Conservation (phyloP, 2,888 invertebrate species). For the Drosophila gaucha region DNA sequence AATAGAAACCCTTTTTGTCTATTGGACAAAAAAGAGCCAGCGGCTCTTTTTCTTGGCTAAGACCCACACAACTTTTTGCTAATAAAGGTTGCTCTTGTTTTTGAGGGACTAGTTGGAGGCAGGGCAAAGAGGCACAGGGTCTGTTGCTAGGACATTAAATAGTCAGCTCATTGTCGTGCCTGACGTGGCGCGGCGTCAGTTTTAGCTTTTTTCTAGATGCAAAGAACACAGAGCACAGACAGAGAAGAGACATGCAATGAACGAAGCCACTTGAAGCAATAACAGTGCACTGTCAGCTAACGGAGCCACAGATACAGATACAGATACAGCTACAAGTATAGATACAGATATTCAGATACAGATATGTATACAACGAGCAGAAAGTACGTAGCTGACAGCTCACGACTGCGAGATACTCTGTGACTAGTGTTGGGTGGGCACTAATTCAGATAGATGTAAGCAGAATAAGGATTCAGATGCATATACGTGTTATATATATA, state of each 20-base stretch:
- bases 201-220: constrained; percentile 50
- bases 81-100: constrained; percentile 76
- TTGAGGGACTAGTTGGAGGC: constrained; percentile 34
- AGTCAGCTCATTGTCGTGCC: constrained; percentile 76
- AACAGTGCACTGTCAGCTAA: constrained; percentile 61
- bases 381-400: neutral
- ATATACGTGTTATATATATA: constrained; percentile 4
- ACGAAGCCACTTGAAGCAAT: constrained; percentile 76
- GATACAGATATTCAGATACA: constrained; percentile 20
- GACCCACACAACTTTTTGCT: constrained; percentile 64
- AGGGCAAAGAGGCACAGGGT: neutral
- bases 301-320: constrained; percentile 36
- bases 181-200: constrained; percentile 66
- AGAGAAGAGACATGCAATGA: constrained; percentile 50
- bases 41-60: constrained; percentile 65
- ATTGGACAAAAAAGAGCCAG: constrained; percentile 58
- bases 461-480: neutral
- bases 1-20: constrained; percentile 72
- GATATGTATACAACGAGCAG: neutral
- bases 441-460: no score
- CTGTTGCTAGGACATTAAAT: constrained; percentile 65
- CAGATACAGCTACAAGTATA: constrained; percentile 9
- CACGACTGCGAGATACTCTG: constrained; percentile 14
- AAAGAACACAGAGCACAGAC: constrained; percentile 22
- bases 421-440: neutral